Evolutionary conservation across 1,140 invertebrate genomes (phyloP).

Genomic region (Halotydeus destructor): DNA sequence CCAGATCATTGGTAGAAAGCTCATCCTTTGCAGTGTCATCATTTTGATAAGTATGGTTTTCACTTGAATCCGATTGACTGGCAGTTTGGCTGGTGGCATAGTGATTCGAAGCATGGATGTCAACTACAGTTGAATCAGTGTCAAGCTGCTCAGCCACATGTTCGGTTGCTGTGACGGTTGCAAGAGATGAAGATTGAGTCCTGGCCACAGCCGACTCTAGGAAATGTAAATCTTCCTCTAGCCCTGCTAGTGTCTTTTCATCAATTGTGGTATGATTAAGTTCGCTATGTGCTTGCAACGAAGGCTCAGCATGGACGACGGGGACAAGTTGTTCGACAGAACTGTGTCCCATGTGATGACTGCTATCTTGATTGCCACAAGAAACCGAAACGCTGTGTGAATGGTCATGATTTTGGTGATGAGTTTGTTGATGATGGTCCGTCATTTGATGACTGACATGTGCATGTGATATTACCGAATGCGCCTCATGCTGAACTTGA

Average conservation of each 20-base stretch:
- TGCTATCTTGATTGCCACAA: too few relatives aligned
- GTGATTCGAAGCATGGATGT: not conserved
- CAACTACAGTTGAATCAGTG: not conserved
- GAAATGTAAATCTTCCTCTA: constrained; percentile 2
- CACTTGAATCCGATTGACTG: not conserved
- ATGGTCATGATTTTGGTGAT: not conserved
- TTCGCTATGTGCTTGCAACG: not conserved
- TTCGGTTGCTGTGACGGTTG: not conserved
- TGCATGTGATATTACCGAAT: too few relatives aligned
- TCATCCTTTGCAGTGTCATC: not conserved
- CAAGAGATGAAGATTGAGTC: too few relatives aligned
- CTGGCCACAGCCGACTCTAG: too few relatives aligned
- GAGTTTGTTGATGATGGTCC: not conserved
- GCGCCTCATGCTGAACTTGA: too few relatives aligned
- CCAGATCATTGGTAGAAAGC: not conserved
- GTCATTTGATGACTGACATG: too few relatives aligned
- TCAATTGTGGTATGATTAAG: not conserved
- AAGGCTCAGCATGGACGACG: not conserved
- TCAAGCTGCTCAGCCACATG: not conserved
- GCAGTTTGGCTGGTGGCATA: not conserved
- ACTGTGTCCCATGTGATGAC: not conserved
- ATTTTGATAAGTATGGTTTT: not conserved
- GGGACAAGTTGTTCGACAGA: not conserved
- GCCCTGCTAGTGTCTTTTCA: not conserved
- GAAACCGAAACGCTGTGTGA: too few relatives aligned